Conservation (phyloP, 2,888 invertebrate genomes). For the Entomobrya proxima region DNA sequence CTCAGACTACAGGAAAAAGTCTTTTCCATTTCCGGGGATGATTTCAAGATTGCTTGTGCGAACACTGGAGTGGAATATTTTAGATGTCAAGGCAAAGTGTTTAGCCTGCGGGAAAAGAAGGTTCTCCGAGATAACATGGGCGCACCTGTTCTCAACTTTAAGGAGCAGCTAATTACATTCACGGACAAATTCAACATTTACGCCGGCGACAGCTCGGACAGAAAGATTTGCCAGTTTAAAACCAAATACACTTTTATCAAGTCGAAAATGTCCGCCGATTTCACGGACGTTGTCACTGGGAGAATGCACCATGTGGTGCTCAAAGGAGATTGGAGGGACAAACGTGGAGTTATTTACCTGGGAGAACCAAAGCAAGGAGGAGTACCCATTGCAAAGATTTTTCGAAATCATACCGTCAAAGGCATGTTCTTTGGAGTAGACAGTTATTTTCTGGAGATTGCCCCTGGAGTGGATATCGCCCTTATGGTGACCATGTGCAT, state of each 20-base stretch:
- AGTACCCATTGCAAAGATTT: slow-evolving; percentile 67
- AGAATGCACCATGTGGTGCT: slow-evolving; percentile 46
- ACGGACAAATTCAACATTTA: slow-evolving; percentile 69
- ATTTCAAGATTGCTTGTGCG: slow-evolving; percentile 68
- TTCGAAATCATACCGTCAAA: slow-evolving; percentile 53
- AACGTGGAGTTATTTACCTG: slow-evolving; percentile 57
- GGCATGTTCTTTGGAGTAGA: slow-evolving; percentile 55
- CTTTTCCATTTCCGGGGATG: slow-evolving; percentile 69
- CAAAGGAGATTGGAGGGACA: slow-evolving; percentile 70
- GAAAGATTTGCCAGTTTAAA: slow-evolving; percentile 67
- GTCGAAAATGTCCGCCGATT: slow-evolving; percentile 62
- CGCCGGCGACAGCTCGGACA: slow-evolving; percentile 63
- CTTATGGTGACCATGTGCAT: slow-evolving; percentile 70
- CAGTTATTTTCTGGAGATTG: slow-evolving; percentile 68
- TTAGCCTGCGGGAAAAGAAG: slow-evolving; percentile 71
- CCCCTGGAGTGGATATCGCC: slow-evolving; percentile 70
- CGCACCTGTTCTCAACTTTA: slow-evolving; percentile 65
- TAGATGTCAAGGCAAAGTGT: slow-evolving; percentile 66
- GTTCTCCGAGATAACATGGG: slow-evolving; percentile 63
- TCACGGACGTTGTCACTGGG: slow-evolving; percentile 59
- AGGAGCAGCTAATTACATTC: slow-evolving; percentile 65
- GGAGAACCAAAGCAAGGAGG: slow-evolving; percentile 72
- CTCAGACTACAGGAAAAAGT: slow-evolving; percentile 66
- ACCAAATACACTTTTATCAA: slow-evolving; percentile 62
- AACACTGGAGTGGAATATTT: slow-evolving; percentile 62